phyloP scores from a whole-genome alignment of 2,888 invertebrate genomes.

The Nipponacmea schrenckii region DNA sequence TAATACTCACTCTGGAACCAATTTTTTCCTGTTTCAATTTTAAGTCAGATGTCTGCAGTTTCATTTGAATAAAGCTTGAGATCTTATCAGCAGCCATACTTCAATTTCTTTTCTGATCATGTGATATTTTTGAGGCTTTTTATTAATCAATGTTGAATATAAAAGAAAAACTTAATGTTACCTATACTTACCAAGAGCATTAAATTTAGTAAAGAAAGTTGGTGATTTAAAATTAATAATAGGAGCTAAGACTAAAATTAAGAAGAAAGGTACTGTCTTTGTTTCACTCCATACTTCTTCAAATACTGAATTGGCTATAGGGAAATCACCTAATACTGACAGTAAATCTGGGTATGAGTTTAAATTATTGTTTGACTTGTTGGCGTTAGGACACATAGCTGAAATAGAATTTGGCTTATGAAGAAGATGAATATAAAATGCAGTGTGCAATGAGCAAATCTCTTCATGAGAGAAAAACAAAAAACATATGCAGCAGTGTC shows the following conservation, averaged over 20 bases:
- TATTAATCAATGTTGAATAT: too few species aligned
- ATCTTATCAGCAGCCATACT: too few species aligned
- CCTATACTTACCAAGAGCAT: conserved; percentile 80
- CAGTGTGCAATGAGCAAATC: too few species aligned
- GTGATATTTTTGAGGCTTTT: too few species aligned
- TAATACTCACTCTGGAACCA: too few species aligned
- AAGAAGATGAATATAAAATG: too few species aligned
- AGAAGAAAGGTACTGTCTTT: conserved; percentile 83
- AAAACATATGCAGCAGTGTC: too few species aligned
- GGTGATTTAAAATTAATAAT: conserved; percentile 86
- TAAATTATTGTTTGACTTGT: background rate
- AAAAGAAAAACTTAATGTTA: background rate
- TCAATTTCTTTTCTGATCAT: too few species aligned
- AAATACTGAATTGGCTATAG: conserved; percentile 10
- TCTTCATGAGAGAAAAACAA: too few species aligned
- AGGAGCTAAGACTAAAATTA: conserved; percentile 82
- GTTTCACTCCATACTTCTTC: conserved; percentile 77
- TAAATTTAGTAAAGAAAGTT: conserved; percentile 92
- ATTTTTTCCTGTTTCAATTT: too few species aligned
- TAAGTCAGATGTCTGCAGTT: too few species aligned
- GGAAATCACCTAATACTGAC: background rate
- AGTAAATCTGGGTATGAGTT: background rate
- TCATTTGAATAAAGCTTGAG: too few species aligned
- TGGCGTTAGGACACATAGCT: conserved; percentile 16
- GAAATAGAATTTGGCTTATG: background rate